Evolutionary conservation across 2,888 invertebrate species (phyloP).

Genomic region (Tetranychus truncatus): DNA sequence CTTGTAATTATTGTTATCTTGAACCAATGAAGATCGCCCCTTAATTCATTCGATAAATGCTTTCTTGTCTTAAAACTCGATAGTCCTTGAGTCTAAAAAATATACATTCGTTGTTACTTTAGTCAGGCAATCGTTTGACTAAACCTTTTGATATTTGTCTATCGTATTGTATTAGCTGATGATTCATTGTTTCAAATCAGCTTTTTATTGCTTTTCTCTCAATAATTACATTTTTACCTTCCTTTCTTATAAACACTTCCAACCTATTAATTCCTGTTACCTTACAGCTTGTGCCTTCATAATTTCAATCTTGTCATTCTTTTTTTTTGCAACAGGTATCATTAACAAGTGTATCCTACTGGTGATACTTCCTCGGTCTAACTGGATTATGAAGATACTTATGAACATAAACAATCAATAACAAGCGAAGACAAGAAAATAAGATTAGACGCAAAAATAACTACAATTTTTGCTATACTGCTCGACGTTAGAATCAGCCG

Average conservation of each 20-base stretch:
- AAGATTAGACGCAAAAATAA: neutral
- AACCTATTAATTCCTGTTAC: neutral
- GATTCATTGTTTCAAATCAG: too few species aligned
- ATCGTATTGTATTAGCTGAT: too few species aligned
- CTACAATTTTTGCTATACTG: neutral
- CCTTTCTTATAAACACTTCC: neutral
- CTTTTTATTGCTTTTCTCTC: neutral
- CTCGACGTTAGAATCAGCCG: too few species aligned
- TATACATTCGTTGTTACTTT: too few species aligned
- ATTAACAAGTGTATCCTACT: neutral
- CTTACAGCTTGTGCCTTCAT: neutral
- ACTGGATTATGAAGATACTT: neutral
- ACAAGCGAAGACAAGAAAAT: neutral
- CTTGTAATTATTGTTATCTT: too few species aligned
- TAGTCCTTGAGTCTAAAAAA: too few species aligned
- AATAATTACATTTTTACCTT: neutral
- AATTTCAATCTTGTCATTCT: neutral
- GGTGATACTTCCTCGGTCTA: neutral
- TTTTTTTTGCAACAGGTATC: neutral
- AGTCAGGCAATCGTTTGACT: too few species aligned
- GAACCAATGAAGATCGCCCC: too few species aligned
- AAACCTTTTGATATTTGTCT: too few species aligned
- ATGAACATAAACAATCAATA: neutral
- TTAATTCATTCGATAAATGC: too few species aligned
- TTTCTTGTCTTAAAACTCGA: too few species aligned